phyloP scores from a whole-genome alignment of 2,797 vertebrate species.

The Parauchenoglanis ngamensis region DNA sequence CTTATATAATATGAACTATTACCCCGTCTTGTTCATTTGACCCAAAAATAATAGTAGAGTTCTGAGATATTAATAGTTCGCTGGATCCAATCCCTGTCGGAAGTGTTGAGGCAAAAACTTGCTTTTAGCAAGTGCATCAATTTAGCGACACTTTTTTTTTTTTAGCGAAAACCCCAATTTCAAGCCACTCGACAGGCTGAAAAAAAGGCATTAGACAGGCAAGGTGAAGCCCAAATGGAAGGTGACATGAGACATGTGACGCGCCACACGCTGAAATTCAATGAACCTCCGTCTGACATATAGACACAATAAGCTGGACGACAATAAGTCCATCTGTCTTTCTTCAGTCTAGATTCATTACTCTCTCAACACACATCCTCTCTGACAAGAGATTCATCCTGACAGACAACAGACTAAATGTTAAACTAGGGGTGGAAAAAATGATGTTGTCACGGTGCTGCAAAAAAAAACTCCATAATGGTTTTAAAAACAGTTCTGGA shows the following conservation, averaged over 20 bases:
- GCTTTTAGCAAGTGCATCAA: conserved; percentile 14
- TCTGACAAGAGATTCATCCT: background rate
- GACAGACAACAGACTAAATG: background rate
- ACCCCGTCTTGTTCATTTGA: background rate
- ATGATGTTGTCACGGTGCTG: background rate
- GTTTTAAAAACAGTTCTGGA: background rate
- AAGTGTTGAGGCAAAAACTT: background rate
- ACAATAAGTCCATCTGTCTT: conserved; percentile 14
- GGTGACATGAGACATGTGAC: conserved; percentile 16
- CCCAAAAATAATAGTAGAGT: background rate
- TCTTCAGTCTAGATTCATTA: conserved; percentile 12
- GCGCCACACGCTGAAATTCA: background rate
- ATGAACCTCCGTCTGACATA: conserved; percentile 8
- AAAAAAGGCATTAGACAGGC: conserved; percentile 4
- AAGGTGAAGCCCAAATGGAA: conserved; percentile 19
- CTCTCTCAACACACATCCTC: background rate
- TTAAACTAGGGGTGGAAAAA: background rate
- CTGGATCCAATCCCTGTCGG: background rate
- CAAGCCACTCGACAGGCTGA: background rate
- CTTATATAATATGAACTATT: background rate
- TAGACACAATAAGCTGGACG: conserved; percentile 27
- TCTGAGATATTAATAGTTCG: background rate
- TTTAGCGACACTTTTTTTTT: background rate
- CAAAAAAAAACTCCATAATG: background rate
- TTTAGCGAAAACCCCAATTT: conserved; percentile 21